Evolutionary conservation across 2,797 vertebrate species (phyloP).

Genomic region (Uromys caudimaculatus): DNA sequence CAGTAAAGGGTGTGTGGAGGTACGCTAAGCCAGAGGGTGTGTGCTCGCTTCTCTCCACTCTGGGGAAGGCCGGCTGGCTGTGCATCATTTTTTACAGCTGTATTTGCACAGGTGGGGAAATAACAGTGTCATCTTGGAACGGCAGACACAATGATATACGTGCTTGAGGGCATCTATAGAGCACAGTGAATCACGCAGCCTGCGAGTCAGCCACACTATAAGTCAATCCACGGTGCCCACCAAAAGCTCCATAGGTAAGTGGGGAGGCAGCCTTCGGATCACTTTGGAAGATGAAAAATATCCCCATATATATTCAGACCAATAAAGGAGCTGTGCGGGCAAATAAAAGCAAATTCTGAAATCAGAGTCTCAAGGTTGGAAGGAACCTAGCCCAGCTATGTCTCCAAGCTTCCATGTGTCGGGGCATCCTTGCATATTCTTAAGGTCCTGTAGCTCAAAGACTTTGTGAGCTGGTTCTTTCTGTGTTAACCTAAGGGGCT

Average conservation of each 20-base stretch:
- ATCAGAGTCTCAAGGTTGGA: conserved; percentile 66
- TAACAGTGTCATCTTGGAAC: conserved; percentile 78
- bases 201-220: conserved; percentile 62
- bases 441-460: not conserved
- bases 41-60: not conserved
- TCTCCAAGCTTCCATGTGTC: not conserved
- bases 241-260: conserved; percentile 76
- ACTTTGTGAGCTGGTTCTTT: not conserved
- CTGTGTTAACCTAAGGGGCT: not conserved
- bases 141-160: conserved; percentile 78
- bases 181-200: conserved; percentile 77
- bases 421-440: not conserved
- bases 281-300: conserved; percentile 79
- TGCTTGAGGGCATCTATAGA: conserved; percentile 70
- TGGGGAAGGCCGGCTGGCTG: conserved; percentile 54
- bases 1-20: conserved; percentile 39
- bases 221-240: conserved; percentile 71
- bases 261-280: conserved; percentile 73
- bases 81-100: conserved; percentile 80
- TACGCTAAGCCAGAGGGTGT: conserved; percentile 43
- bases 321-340: conserved; percentile 58
- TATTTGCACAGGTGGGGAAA: conserved; percentile 82
- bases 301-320: conserved; percentile 67
- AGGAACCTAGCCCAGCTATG: conserved; percentile 13
- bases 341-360: conserved; percentile 70